Evolutionary conservation across 2,113 vertebrate genomes (phyloP).

Genomic region (Amblyopsis rosae): DNA sequence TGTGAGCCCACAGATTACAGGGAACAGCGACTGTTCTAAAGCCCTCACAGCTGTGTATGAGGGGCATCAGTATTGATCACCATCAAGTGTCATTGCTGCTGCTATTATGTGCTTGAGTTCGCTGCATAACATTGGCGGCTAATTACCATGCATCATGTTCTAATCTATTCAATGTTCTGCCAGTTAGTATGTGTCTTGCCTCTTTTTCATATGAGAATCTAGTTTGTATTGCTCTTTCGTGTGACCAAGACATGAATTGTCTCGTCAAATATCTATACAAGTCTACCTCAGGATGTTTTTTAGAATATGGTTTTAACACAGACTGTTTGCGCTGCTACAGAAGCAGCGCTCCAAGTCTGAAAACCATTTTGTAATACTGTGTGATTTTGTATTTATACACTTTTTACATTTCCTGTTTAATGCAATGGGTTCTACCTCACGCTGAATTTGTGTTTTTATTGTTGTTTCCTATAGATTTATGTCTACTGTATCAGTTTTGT

Average conservation of each 20-base stretch:
- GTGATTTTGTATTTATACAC: conserved; percentile 37
- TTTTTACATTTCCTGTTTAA: conserved; percentile 3
- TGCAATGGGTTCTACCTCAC: conserved; percentile 36
- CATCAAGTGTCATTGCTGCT: conserved; percentile 16
- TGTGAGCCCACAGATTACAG: conserved; percentile 1
- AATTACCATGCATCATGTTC: conserved; percentile 6
- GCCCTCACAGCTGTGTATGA: background rate
- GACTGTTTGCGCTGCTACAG: conserved; percentile 6
- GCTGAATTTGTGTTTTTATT: conserved; percentile 15
- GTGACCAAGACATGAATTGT: conserved; percentile 45
- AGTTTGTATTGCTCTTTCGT: conserved; percentile 32
- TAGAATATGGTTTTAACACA: conserved; percentile 34
- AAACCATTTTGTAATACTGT: conserved; percentile 26
- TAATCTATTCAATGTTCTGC: background rate
- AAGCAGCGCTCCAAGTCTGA: conserved; percentile 21
- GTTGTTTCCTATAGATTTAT: conserved; percentile 6
- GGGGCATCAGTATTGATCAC: conserved; percentile 23
- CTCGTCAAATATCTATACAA: conserved; percentile 75
- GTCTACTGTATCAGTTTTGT: conserved; percentile 15
- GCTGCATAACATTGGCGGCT: conserved; percentile 10
- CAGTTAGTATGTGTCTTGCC: conserved; percentile 30
- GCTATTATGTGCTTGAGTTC: conserved; percentile 18
- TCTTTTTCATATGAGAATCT: conserved; percentile 12
- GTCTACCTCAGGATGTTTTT: conserved; percentile 75
- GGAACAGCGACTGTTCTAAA: conserved; percentile 3